These are phyloP conservation scores for Leptoteleia sp. DNA, from an alignment of 1,140 invertebrate genomes.

Conservation along the genomic window DNA sequence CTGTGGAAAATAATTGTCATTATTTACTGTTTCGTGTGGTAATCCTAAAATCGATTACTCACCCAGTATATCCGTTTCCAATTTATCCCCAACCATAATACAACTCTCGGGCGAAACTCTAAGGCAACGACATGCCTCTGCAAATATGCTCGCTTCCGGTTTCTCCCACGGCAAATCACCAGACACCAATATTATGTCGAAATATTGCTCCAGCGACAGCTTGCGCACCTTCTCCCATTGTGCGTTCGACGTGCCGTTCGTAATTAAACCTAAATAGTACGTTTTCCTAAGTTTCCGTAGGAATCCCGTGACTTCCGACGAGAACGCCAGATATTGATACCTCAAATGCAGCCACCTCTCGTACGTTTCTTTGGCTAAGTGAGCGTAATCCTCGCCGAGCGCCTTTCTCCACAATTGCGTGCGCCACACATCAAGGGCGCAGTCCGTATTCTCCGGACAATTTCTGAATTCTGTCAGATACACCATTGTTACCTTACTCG, in stretches of 20 bases:
- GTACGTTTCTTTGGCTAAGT: slow-evolving; percentile 87
- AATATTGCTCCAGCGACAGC: slow-evolving; percentile 85
- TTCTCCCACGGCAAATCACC: slow-evolving; percentile 92
- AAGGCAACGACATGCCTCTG: slow-evolving; percentile 87
- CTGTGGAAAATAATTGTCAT: no score
- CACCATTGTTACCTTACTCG: slow-evolving; percentile 83
- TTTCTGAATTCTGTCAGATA: slow-evolving; percentile 89
- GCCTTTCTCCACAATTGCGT: slow-evolving; percentile 88
- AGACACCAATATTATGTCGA: slow-evolving; percentile 90
- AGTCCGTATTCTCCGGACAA: slow-evolving; percentile 87
- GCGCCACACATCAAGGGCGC: slow-evolving; percentile 88
- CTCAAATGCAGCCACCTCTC: slow-evolving; percentile 88
- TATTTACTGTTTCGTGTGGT: background rate
- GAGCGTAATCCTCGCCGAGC: slow-evolving; percentile 86
- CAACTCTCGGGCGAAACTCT: slow-evolving; percentile 87
- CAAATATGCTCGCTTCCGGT: slow-evolving; percentile 89
- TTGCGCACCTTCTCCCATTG: slow-evolving; percentile 92
- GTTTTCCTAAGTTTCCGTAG: slow-evolving; percentile 85
- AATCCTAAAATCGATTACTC: slow-evolving; percentile 44
- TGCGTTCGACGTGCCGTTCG: slow-evolving; percentile 90
- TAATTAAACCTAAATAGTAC: slow-evolving; percentile 89
- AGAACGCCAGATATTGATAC: slow-evolving; percentile 86
- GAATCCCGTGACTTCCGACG: slow-evolving; percentile 84
- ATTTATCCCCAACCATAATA: slow-evolving; percentile 92
- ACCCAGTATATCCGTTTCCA: slow-evolving; percentile 90